A percentile compares a stretch with the other conserved stretches of the same genome.
Conservation (phyloP, 2,797 vertebrate genomes). For the Xiphorhynchus erythropygius region DNA sequence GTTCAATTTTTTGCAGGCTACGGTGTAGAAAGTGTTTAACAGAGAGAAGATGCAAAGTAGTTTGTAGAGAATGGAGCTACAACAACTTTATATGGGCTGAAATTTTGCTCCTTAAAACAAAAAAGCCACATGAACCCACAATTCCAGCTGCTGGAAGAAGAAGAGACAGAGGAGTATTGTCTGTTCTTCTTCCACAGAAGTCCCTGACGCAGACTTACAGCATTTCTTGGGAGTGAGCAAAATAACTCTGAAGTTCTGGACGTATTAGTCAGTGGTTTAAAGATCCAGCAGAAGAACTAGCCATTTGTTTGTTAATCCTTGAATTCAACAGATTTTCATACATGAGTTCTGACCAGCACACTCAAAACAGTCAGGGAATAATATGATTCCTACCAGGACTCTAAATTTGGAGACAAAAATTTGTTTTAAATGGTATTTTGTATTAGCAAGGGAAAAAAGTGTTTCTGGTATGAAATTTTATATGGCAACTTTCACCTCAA, state of each 20-base stretch:
- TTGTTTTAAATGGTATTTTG: conserved; percentile 40
- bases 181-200: conserved; percentile 1
- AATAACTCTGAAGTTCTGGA: not conserved
- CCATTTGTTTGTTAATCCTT: conserved; percentile 9
- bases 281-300: not conserved
- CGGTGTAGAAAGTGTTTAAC: not conserved
- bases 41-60: not conserved
- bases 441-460: conserved; percentile 32
- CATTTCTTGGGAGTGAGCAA: not conserved
- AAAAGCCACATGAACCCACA: not conserved
- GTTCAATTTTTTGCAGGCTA: not conserved
- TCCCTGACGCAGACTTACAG: not conserved
- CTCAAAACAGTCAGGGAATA: not conserved
- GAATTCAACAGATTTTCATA: not conserved
- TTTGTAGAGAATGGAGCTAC: not conserved
- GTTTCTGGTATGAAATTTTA: conserved; percentile 55
- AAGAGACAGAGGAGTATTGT: not conserved
- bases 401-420: conserved; percentile 11
- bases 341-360: not conserved
- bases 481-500: conserved; percentile 56
- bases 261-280: not conserved
- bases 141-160: not conserved
- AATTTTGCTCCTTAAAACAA: not conserved
- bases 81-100: not conserved
- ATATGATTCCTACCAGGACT: not conserved